phyloP scores from a whole-genome alignment of 2,113 vertebrate genomes.

The Rhinopomastus cyanomelas region DNA sequence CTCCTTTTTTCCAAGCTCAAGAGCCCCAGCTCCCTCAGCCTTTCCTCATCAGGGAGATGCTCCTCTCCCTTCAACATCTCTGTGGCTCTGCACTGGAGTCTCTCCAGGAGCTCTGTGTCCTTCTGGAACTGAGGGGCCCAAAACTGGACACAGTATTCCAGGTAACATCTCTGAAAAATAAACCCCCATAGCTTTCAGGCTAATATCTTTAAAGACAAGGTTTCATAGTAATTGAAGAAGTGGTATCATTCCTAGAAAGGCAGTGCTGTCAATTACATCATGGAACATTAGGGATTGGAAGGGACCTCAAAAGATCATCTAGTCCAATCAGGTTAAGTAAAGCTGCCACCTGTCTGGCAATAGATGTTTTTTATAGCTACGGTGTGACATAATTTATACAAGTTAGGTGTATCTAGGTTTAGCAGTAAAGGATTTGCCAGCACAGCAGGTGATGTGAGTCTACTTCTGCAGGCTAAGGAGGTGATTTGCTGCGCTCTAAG shows the following conservation, averaged over 20 bases:
- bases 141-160: too few species aligned
- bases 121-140: too few species aligned
- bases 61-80: too few species aligned
- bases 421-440: background rate
- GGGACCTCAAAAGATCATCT: too few species aligned
- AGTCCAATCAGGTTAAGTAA: constrained; percentile 35
- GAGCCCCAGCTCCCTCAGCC: too few species aligned
- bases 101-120: too few species aligned
- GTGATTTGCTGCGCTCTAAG: background rate
- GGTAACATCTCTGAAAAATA: background rate
- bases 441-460: background rate
- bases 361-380: background rate
- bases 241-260: constrained; percentile 17
- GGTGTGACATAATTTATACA: background rate
- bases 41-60: too few species aligned
- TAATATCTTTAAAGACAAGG: constrained; percentile 24
- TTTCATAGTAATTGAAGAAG: constrained; percentile 28
- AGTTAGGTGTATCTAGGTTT: constrained; percentile 14
- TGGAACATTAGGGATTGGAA: too few species aligned
- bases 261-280: background rate
- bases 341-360: background rate
- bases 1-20: too few species aligned
- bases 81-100: too few species aligned
- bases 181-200: background rate
- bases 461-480: background rate